Evolutionary conservation across 2,797 vertebrate genomes (phyloP).

Genomic region (Onychomys leucogaster): DNA sequence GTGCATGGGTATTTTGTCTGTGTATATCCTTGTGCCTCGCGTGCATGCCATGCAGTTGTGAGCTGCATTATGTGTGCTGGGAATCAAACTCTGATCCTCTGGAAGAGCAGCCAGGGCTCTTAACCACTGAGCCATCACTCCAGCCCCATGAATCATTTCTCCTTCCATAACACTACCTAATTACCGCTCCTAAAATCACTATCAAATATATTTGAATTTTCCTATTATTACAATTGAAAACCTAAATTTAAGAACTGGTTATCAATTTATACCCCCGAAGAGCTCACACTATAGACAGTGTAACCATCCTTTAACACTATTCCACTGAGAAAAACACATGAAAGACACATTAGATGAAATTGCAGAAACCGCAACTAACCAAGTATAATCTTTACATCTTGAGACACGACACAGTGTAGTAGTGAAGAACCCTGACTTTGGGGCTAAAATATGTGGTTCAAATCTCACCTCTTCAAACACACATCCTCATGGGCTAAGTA

Average conservation of each 20-base stretch:
- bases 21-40: background rate
- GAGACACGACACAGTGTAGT: background rate
- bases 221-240: background rate
- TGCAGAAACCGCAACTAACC: background rate
- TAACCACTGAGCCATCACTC: background rate
- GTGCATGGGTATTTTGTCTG: background rate
- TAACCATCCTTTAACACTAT: background rate
- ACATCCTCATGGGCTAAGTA: background rate
- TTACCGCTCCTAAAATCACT: background rate
- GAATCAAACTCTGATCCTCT: background rate
- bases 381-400: background rate
- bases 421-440: background rate
- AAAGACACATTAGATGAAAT: background rate
- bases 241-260: background rate
- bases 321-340: background rate
- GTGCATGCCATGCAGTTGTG: background rate
- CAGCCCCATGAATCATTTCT: background rate
- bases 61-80: background rate
- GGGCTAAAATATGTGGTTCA: background rate
- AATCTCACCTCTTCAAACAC: background rate
- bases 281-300: background rate
- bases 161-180: background rate
- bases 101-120: too few species aligned
- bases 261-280: background rate
- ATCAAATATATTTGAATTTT: background rate